Evolutionary conservation across 2,797 vertebrate species (phyloP), one percentile per base, ranked within the genome.

Genomic region (Betta splendens): DNA sequence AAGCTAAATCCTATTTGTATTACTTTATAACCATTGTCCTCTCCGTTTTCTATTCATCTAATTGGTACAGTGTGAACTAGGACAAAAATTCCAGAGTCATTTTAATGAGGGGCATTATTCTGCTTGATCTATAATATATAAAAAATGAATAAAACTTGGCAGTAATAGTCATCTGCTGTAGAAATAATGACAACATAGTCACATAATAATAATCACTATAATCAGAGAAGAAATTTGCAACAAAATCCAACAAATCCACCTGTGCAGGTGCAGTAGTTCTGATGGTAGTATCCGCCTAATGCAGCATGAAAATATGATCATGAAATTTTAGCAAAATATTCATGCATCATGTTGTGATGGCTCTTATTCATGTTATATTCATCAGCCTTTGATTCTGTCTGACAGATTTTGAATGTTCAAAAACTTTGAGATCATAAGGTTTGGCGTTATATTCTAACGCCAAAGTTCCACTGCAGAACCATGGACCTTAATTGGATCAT

Each of bases 361-460:
- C 37, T 21, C 9, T 49, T 69, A 40, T 36, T 74, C 25, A 45
- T 47, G 21, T 54, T 50, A 25, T 3, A n/a, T 0, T 2, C 12
- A 1, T n/a, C 50, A 38, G 8, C 35, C 37, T 51, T 13, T 35
- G 49, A 65, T 60, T 46, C 40, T 39, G 35, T 15, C 9, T 49
- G 59, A 40, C 55, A 57, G 45, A 31, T 56, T 70, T 39, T 15
- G 38, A 51, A 46, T 44, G 16, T 28, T 57, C 54, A 44, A 23
- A 55, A 64, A 56, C 36, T 29, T 35, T 39, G 38, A 10, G 29
- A 38, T 42, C 47, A 49, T 65, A 44, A 22, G n/a, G n/a, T n/a
- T n/a, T n/a, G n/a, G n/a, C n/a, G n/a, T 12, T 16, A 6, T 4
- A 71, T 43, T 63, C 38, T 49, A n/a, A 63, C 65, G 26, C 4